Percentiles rank a stretch among this genome's conserved stretches.
Conservation (phyloP, 2,888 invertebrate species). For the Pemphredon lugubris region DNA sequence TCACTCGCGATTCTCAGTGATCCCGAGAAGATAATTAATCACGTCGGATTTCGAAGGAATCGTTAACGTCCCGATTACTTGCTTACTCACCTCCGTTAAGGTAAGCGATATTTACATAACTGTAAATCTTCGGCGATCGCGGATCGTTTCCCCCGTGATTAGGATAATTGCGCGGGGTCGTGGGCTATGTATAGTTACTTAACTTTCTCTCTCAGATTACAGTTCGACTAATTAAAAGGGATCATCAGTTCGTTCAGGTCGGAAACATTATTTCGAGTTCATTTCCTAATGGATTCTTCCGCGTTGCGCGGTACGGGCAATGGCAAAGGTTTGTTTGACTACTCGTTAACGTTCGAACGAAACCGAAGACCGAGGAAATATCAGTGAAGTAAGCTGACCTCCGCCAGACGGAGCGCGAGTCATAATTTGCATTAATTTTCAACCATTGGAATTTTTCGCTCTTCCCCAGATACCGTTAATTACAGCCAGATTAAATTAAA, state of each 20-base stretch:
- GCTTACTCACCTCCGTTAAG: neutral
- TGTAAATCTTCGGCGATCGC: slow-evolving; percentile 23
- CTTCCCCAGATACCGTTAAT: no score
- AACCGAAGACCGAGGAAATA: neutral
- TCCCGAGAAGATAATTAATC: no score
- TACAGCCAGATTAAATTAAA: no score
- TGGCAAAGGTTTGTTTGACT: slow-evolving; percentile 13
- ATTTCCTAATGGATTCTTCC: slow-evolving; percentile 54
- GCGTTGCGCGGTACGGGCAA: neutral
- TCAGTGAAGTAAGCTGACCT: neutral
- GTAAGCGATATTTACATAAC: slow-evolving; percentile 5
- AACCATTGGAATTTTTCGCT: neutral
- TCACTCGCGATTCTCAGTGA: no score
- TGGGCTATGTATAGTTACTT: slow-evolving; percentile 6
- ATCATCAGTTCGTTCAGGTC: slow-evolving; percentile 23
- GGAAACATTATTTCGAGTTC: slow-evolving; percentile 35
- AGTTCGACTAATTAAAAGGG: slow-evolving; percentile 52
- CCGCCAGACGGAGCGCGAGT: slow-evolving; percentile 11
- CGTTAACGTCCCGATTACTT: neutral
- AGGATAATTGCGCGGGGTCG: slow-evolving; percentile 50
- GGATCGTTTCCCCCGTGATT: slow-evolving; percentile 50
- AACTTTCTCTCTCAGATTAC: slow-evolving; percentile 10
- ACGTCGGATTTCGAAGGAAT: no score
- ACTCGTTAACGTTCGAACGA: neutral
- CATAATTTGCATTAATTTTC: slow-evolving; percentile 13